phyloP scores from a whole-genome alignment of 2,797 vertebrate genomes.

The Sebastes diploproa region DNA sequence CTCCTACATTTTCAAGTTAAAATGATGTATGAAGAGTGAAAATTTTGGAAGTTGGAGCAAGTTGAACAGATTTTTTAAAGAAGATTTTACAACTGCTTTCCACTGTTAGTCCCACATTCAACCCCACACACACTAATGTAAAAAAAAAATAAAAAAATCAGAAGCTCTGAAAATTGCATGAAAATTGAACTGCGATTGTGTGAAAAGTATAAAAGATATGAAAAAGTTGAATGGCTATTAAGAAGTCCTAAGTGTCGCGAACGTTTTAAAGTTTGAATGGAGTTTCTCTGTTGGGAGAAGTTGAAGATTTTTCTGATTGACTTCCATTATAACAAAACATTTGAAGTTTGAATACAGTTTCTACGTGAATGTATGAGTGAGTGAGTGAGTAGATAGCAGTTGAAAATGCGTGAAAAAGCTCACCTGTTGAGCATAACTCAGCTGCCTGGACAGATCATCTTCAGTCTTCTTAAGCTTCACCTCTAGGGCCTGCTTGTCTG shows the following conservation, averaged over 20 bases:
- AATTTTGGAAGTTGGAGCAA: neutral
- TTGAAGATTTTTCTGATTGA: neutral
- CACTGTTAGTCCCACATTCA: no score
- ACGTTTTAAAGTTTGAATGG: neutral
- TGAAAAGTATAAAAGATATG: neutral
- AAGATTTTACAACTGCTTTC: neutral
- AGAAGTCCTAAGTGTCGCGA: rapidly evolving
- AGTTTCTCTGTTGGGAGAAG: neutral
- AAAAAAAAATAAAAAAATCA: no score
- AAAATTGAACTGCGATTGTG: neutral
- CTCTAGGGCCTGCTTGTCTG: constrained; percentile 86
- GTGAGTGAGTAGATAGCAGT: neutral
- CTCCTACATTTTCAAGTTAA: neutral
- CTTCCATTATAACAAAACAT: neutral
- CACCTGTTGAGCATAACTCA: constrained; percentile 91
- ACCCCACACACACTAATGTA: no score
- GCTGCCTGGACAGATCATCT: constrained; percentile 89
- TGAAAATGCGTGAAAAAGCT: neutral
- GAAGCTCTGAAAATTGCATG: neutral
- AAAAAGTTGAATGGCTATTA: neutral
- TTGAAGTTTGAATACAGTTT: neutral
- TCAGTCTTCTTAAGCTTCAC: constrained; percentile 87
- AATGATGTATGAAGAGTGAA: neutral
- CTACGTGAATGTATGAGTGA: no score
- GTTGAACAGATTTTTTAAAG: neutral